Evolutionary conservation across 2,797 vertebrate species (phyloP), one percentile per base, ranked within the genome.

Genomic region (Heterohyrax brucei): DNA sequence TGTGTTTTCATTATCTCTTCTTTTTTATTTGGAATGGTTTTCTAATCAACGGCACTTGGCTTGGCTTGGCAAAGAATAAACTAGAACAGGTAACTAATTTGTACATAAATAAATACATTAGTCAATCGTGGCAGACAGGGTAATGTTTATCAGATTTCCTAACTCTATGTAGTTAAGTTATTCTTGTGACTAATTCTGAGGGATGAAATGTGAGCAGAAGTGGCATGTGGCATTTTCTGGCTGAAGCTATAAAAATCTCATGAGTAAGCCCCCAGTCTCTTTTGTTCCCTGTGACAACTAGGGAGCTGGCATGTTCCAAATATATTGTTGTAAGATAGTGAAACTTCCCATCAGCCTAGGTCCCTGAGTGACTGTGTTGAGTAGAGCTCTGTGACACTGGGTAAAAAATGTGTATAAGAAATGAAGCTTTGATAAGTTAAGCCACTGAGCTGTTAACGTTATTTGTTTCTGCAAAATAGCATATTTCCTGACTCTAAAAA

Each of bases 191-290:
- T 53, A 26, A 19, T 90, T 26, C 16, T 59, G 21, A 10, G n/a
- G 87, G 81, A 87, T 39, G 92, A 62, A 48, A 85, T 48, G 28
- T 85, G 91, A 70, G 22, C 44, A 68, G 46, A 82, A 87, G 9
- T 53, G 50, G 72, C 9, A 39, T 4, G 1, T 62, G 5, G 19
- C 30, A 22, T 53, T 87, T 96, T 12, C 3, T 30, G 7, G 8
- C 8, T 70, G 39, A 80, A 48, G 4, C 5, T 24, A 56, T 6
- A 1, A n/a, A 79, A 95, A 84, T 26, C 4, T 4, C 53, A 24
- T 2, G 30, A 14, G 64, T 76, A 56, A 62, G n/a, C 81, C 70
- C 82, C 53, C 0, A n/a, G 39, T 39, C n/a, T 92, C n/a, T 9
- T 8, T 56, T 68, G 50, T 4, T 30, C 50, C n/a, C 26, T 6